Conservation (phyloP, 1,140 invertebrate genomes). For the Bombus waltoni region DNA sequence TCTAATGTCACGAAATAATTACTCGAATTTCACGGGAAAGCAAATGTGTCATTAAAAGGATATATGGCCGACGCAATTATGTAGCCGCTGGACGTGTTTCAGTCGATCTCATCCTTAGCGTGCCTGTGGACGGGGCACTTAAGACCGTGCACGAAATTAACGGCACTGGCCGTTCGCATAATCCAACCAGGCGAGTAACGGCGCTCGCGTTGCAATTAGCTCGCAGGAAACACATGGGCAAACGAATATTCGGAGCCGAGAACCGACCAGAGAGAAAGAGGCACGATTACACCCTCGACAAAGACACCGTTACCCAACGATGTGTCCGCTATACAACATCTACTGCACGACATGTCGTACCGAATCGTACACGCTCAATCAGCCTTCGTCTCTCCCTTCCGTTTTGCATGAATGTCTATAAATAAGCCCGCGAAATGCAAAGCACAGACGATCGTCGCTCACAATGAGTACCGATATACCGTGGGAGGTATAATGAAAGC, state of each 20-base stretch:
- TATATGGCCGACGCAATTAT: neutral
- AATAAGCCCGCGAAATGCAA: slow-evolving; percentile 61
- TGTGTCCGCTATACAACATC: slow-evolving; percentile 59
- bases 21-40: neutral
- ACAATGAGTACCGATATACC: neutral
- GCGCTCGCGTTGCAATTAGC: slow-evolving; percentile 76
- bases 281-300: slow-evolving; percentile 68
- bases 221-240: slow-evolving; percentile 70
- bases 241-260: slow-evolving; percentile 70
- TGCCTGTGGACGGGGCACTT: slow-evolving; percentile 47
- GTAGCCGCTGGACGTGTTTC: slow-evolving; percentile 7
- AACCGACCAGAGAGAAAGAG: slow-evolving; percentile 17
- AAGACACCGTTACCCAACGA: slow-evolving; percentile 70
- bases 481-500: neutral
- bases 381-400: slow-evolving; percentile 24
- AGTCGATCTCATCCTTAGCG: slow-evolving; percentile 61
- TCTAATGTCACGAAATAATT: slow-evolving; percentile 1
- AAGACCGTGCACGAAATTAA: slow-evolving; percentile 69
- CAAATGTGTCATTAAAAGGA: slow-evolving; percentile 24
- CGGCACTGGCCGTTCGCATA: slow-evolving; percentile 70
- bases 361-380: slow-evolving; percentile 44
- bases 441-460: slow-evolving; percentile 20
- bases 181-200: slow-evolving; percentile 74
- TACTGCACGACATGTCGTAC: slow-evolving; percentile 60
- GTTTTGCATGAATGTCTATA: slow-evolving; percentile 59